These are phyloP conservation scores for Hystrix cristata DNA, from an alignment of 2,113 vertebrate species.

Conservation along the genomic window DNA sequence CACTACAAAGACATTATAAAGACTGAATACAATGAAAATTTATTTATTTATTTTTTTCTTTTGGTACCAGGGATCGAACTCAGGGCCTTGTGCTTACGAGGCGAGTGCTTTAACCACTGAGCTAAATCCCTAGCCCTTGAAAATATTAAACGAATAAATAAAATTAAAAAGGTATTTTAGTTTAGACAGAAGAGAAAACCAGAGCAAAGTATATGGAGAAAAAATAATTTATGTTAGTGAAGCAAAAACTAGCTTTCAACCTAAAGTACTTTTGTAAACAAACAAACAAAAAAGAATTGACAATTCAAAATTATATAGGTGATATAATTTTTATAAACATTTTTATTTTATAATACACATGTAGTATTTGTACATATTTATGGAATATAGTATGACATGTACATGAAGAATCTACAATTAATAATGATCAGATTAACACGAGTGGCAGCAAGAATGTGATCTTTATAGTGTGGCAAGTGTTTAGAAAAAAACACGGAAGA, in stretches of 20 bases:
- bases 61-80: too few relatives aligned
- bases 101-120: too few relatives aligned
- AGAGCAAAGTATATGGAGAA: not conserved
- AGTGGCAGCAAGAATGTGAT: not conserved
- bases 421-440: not conserved
- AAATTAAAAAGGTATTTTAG: not conserved
- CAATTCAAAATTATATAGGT: not conserved
- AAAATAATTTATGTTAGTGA: not conserved
- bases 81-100: too few relatives aligned
- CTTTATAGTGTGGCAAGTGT: not conserved
- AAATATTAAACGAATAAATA: slow-evolving; percentile 8
- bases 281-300: not conserved
- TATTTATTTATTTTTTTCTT: too few relatives aligned
- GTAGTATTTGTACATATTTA: not conserved
- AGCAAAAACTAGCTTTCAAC: not conserved
- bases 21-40: not conserved
- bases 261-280: not conserved
- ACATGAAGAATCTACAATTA: not conserved
- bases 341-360: not conserved
- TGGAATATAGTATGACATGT: not conserved
- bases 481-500: not conserved
- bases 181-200: not conserved
- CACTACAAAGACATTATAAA: not conserved
- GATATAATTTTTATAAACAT: not conserved
- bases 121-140: too few relatives aligned